Evolutionary conservation across 2,888 invertebrate species (phyloP), one percentile per base, ranked within the genome.

Genomic region (Drosophila antonietae): DNA sequence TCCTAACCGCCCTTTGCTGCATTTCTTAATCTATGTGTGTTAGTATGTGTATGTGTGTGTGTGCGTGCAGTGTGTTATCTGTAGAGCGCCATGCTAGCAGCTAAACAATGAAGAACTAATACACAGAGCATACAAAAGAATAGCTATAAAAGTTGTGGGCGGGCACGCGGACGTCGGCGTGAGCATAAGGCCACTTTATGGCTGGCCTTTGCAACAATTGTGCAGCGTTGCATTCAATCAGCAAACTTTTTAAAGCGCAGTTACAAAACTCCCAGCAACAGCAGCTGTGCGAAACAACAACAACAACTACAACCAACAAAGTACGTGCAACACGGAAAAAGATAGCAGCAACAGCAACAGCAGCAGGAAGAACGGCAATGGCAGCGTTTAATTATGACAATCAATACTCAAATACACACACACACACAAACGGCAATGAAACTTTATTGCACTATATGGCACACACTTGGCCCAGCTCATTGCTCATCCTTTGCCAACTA

Each of bases 201-300:
- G 83, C 88, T 84, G 78, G 81, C 83, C 88, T 86, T 83, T 86
- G 84, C 88, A 88, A 88, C 86, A 84, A 88, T 88, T 86, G 86
- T 88, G 89, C 89, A 78, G 75, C 71, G 88, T 75, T 81, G 89
- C 84, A 85, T 85, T 85, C 88, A 85, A 85, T 85, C 84, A 85
- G 71, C 87, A 86, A 85, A 85, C 67, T 88, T 85, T 81, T 85
- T 85, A 86, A 88, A 88, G 88, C 84, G 83, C 81, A 83, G 70
- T 86, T 86, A 88, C 86, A 86, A 83, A 88, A 88, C 83, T 85
- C 65, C 57, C 77, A 55, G 60, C 65, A 88, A 78, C 76, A 61
- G 63, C 77, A 55, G 60, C 65, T 57, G 62, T 53, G 67, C 15
- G 28, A 5, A 28, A 8, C 47, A 65, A 23, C 55, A 53, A n/a